phyloP scores from a whole-genome alignment of 2,797 vertebrate species.

The Myotis myotis region DNA sequence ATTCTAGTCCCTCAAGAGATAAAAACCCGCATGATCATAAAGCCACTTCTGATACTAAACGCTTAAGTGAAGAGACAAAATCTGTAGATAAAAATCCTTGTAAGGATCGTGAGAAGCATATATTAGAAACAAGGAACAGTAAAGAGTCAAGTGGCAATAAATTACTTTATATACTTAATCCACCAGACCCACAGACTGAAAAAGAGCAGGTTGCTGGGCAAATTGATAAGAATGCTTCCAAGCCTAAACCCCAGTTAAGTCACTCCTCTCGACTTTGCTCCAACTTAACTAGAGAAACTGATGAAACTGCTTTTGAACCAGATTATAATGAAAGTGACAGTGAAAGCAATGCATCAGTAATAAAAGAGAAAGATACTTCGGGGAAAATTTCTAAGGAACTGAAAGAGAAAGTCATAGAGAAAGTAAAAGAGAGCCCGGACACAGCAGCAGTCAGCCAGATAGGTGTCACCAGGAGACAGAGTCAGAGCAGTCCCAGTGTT shows the following conservation, averaged over 20 bases:
- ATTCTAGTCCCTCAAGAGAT: slow-evolving; percentile 84
- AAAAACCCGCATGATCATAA: slow-evolving; percentile 84
- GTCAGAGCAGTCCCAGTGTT: slow-evolving; percentile 84
- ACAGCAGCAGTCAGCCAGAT: neutral
- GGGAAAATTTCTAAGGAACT: slow-evolving; percentile 77
- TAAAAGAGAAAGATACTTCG: slow-evolving; percentile 82
- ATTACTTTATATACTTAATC: slow-evolving; percentile 66
- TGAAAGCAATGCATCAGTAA: slow-evolving; percentile 89
- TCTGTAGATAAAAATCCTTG: slow-evolving; percentile 78
- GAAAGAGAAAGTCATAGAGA: slow-evolving; percentile 81
- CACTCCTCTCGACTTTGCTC: slow-evolving; percentile 86
- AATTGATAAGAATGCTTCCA: slow-evolving; percentile 82
- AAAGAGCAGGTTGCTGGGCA: slow-evolving; percentile 68
- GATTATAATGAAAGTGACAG: slow-evolving; percentile 96
- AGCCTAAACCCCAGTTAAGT: slow-evolving; percentile 84
- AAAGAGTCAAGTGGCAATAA: slow-evolving; percentile 81
- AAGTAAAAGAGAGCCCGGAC: slow-evolving; percentile 67
- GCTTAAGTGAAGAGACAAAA: slow-evolving; percentile 80
- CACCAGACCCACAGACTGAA: slow-evolving; percentile 82
- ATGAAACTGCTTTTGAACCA: slow-evolving; percentile 95
- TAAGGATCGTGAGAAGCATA: slow-evolving; percentile 82
- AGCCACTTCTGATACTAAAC: slow-evolving; percentile 80
- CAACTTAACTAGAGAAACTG: slow-evolving; percentile 92
- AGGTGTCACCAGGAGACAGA: slow-evolving; percentile 73
- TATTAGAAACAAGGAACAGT: slow-evolving; percentile 77